These are phyloP conservation scores for Tipula unca DNA, from an alignment of 2,888 invertebrate genomes.

Conservation along the genomic window DNA sequence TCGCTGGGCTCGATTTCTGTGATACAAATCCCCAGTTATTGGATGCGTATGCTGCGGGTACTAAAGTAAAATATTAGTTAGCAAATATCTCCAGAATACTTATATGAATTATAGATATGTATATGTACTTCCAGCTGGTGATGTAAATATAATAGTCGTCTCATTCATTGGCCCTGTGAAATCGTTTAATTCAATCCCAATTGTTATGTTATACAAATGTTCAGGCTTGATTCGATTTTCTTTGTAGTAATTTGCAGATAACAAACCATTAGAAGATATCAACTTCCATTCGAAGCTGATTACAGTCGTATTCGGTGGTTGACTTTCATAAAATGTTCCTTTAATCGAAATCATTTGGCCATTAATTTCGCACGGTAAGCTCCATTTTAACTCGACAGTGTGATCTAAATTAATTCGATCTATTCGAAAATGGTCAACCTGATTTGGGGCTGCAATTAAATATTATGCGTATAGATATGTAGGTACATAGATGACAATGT, in stretches of 20 bases:
- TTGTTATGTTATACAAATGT: background rate
- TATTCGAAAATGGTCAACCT: background rate
- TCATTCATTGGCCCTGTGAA: background rate
- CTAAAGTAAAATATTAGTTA: background rate
- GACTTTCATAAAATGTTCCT: background rate
- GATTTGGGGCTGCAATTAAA: background rate
- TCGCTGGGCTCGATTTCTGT: slow-evolving; percentile 34
- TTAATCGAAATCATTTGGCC: background rate
- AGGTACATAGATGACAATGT: background rate
- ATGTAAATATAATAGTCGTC: background rate
- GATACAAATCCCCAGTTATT: background rate
- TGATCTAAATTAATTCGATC: background rate
- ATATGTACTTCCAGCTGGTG: background rate
- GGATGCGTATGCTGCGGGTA: background rate
- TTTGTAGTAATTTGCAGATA: background rate
- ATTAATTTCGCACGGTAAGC: background rate
- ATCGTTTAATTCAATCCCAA: background rate
- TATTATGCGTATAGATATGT: background rate
- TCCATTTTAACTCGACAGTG: background rate
- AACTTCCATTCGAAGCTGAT: background rate
- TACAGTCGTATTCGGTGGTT: background rate
- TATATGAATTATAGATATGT: too few species aligned
- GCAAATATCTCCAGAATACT: background rate
- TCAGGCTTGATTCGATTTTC: background rate
- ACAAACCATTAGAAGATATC: background rate